A percentile compares a stretch with the other conserved stretches of the same genome.
These are phyloP conservation scores for Agapornis roseicollis DNA, from an alignment of 2,113 vertebrate species.

Conservation along the genomic window DNA sequence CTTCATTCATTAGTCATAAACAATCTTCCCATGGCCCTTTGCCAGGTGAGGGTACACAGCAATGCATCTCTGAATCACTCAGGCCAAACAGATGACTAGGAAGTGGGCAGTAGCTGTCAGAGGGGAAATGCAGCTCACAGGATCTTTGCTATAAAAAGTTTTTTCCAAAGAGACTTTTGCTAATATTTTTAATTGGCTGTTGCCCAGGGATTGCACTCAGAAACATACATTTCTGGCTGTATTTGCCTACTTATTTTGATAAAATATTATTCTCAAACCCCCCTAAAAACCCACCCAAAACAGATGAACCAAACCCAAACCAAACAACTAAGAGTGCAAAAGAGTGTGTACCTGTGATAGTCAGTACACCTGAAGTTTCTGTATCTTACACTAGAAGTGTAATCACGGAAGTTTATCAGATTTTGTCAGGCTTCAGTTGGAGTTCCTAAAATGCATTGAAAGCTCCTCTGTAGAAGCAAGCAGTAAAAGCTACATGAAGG, in stretches of 20 bases:
- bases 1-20: background rate
- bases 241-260: background rate
- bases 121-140: background rate
- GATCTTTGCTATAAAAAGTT: background rate
- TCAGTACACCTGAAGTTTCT: background rate
- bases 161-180: background rate
- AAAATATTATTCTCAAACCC: background rate
- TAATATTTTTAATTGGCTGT: background rate
- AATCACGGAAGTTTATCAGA: background rate
- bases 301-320: background rate
- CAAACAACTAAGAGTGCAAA: background rate
- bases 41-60: background rate
- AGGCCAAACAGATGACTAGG: background rate
- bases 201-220: background rate
- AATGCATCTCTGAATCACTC: accelerated
- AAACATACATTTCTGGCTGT: background rate
- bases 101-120: background rate
- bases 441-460: background rate
- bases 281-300: background rate
- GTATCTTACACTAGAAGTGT: accelerated
- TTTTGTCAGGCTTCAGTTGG: background rate
- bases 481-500: background rate
- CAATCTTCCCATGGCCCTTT: background rate
- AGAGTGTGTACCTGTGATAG: accelerated
- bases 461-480: background rate